Evolutionary conservation across 2,113 vertebrate species (phyloP).

Genomic region (Rhizomys pruinosus): DNA sequence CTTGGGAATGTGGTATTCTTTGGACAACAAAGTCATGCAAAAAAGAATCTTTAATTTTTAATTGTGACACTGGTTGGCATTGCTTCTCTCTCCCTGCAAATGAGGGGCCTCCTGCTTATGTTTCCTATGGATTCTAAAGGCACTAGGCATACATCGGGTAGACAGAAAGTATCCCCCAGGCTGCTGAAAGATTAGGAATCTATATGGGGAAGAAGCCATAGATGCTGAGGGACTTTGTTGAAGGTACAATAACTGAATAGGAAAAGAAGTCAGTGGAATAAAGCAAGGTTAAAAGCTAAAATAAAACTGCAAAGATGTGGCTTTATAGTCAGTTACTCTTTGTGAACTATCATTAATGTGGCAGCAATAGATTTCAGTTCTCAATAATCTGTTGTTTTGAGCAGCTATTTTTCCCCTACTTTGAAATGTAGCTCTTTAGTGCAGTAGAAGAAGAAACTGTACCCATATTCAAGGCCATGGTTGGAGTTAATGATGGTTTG

Average conservation of each 20-base stretch:
- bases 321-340: neutral
- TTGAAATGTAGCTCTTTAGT: neutral
- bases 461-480: neutral
- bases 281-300: conserved; percentile 36
- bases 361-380: neutral
- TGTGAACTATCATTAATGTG: neutral
- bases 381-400: neutral
- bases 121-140: neutral
- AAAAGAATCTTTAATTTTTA: conserved; percentile 43
- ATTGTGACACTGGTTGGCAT: neutral
- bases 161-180: too few species aligned
- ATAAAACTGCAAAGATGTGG: neutral
- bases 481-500: neutral
- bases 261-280: neutral
- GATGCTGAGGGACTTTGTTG: neutral
- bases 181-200: neutral
- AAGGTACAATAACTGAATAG: neutral
- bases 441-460: neutral
- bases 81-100: neutral
- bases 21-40: neutral
- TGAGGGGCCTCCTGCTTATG: neutral
- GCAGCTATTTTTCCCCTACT: neutral
- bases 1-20: neutral
- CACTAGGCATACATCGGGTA: neutral
- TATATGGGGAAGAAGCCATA: neutral